Base-by-base conservation (phyloP, 2,797 vertebrate genomes). In the Brachyrhaphis roseni region DNA sequence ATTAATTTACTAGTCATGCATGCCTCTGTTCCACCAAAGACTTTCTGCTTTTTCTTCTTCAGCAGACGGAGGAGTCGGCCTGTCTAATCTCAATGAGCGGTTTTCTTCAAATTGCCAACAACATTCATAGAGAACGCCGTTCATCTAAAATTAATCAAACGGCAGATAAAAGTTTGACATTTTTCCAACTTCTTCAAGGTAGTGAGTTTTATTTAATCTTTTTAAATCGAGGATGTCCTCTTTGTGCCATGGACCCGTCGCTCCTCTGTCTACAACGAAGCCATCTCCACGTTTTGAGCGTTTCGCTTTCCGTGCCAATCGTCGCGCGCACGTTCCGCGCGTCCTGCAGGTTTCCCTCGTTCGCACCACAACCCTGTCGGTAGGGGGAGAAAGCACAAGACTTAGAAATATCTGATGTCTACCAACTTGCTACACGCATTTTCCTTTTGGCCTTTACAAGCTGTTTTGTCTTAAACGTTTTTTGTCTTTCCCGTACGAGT, bases 1-100 rank as follows among this genome's bases (percentile, higher is more conserved):
- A 51, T 74, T 85, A 26, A 57, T 76, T 64, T 26, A 59, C 76
- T 79, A 31, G 77, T 81, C 84, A 84, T 86, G 86, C 64, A 80
- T 90, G 71, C 86, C 85, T 94, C 89, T 79, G 72, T 91, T 89
- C 91, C 90, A 87, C 94, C 91, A 93, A 94, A 95, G 89, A 93
- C 81, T 84, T 28, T 34, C 4, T 36, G 4, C 34, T 36, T 43
- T 73, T 74, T 74, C 15, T n/a, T 74, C 23, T 26, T 7, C 31
- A 53, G 31, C 28, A 34, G 8, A 49, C 12, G 5, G 66, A 70
- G 23, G 39, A 68, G 20, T 26, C 77, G 46, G 81, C 72, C 81
- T 74, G 49, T 5, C 16, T 77, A 68, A 81, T 85, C 71, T 79
- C 36, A 74, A 31, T 53, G 49, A 0, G 16, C 23, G n/a, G 12